Evolutionary conservation across 2,113 vertebrate genomes (phyloP).

Genomic region (Leptodactylus fuscus): DNA sequence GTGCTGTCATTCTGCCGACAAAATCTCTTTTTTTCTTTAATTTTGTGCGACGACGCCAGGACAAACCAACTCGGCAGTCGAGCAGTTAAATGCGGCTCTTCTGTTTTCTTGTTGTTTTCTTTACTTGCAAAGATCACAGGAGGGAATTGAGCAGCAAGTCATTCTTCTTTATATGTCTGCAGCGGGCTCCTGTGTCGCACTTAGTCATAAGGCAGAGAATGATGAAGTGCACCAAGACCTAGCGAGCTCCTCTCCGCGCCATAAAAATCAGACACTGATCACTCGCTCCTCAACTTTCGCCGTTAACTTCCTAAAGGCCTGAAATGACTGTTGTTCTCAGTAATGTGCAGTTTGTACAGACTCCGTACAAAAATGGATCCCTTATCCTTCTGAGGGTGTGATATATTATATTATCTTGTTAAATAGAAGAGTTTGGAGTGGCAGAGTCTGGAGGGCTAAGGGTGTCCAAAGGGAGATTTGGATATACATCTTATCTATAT

Average conservation of each 20-base stretch:
- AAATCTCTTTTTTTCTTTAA: no score
- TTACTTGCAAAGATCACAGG: constrained; percentile 49
- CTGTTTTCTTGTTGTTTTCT: constrained; percentile 45
- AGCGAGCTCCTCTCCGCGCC: constrained; percentile 27
- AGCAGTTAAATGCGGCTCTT: background rate
- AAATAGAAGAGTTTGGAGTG: background rate
- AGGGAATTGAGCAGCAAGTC: constrained; percentile 47
- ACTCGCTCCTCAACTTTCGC: constrained; percentile 31
- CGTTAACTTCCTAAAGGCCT: constrained; percentile 3
- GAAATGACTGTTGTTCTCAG: background rate
- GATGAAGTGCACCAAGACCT: constrained; percentile 34
- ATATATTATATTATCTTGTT: background rate
- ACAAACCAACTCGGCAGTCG: no score
- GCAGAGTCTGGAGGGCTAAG: background rate
- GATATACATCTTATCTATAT: background rate
- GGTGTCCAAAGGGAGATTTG: background rate
- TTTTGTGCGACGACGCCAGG: no score
- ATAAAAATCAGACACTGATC: constrained; percentile 49
- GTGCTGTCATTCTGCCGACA: background rate
- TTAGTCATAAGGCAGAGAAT: constrained; percentile 52
- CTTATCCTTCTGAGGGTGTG: background rate
- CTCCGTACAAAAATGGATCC: background rate
- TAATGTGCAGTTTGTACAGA: background rate
- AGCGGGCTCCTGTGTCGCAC: constrained; percentile 52
- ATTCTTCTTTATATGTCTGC: constrained; percentile 56